Base-by-base conservation (phyloP, 2,888 invertebrate species). In the Rhagonycha lutea region DNA sequence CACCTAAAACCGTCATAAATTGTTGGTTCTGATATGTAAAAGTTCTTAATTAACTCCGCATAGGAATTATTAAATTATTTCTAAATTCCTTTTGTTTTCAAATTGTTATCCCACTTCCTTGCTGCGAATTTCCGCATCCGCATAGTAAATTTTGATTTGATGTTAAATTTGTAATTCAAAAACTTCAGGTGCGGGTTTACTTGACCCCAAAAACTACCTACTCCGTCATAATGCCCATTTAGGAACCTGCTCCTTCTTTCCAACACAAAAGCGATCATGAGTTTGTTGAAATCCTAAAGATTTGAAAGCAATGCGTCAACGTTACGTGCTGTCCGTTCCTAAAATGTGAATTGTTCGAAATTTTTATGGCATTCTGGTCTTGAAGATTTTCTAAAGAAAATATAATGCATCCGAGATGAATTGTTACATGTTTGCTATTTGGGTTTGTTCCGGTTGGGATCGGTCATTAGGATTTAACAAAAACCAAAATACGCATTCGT, bases 381-480 rank as follows among this genome's bases (percentile, higher is more conserved):
- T 11, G 14, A 18, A 29, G 14, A 11, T 28, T 68, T 32, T 14
- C 29, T 29, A 18, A 68, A 14, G 61, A 61, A 67, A 62, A 23
- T 24, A 68, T 12, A 61, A 61, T 72, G 68, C 23, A 60, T n/a
- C 81, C 83, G 83, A 83, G 83, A 82, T 82, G 82, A 79, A 83
- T 83, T 81, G 81, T 84, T 83, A 83, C 67, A 80, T 85, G 84
- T 84, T 84, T 84, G 83, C 84, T 84, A 83, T 84, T 84, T 82
- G 78, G 79, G 76, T 82, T 81, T 82, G 85, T 86, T 86, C 84
- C 85, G 85, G 85, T 83, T 8, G 47, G 47, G 47, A 47, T n/a
- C 47, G 47, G 47, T 47, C 47, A n/a, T 47, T 47, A 47, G 47
- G n/a, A 47, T 47, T 47, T 47, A 47, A 47, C 47, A n/a, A 47